These are phyloP conservation scores for Elgaria multicarinata DNA, from an alignment of 2,113 vertebrate genomes.

Conservation along the genomic window DNA sequence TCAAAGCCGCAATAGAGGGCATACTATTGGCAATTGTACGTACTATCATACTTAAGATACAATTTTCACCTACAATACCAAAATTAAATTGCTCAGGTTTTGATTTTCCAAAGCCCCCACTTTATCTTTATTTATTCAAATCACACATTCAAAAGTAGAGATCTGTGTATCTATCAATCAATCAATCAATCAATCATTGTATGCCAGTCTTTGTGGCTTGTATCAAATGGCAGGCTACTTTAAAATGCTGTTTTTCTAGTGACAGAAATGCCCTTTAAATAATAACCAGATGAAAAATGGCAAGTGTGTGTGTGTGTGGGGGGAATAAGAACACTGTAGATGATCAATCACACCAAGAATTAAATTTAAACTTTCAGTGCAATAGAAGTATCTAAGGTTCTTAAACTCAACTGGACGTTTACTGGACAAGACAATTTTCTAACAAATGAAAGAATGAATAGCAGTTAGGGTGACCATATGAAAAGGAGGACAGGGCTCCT, in stretches of 20 bases:
- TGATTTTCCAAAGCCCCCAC: neutral
- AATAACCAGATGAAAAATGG: slow-evolving; percentile 23
- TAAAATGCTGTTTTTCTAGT: slow-evolving; percentile 34
- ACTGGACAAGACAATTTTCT: neutral
- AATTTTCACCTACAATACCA: neutral
- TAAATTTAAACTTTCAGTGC: neutral
- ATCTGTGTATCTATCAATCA: slow-evolving; percentile 4
- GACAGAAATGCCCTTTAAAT: neutral
- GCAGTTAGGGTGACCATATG: too few species aligned
- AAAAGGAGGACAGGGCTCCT: too few species aligned
- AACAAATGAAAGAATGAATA: neutral
- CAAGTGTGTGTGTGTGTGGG: slow-evolving; percentile 6
- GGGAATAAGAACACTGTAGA: neutral
- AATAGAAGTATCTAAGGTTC: neutral
- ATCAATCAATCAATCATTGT: neutral
- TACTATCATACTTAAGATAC: neutral
- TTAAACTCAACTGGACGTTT: neutral
- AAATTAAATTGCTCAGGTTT: rapidly evolving
- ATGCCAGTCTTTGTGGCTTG: neutral
- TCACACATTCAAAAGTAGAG: neutral
- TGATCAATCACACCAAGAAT: slow-evolving; percentile 17
- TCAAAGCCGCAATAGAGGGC: neutral
- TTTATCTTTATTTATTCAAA: neutral
- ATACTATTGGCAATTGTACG: neutral
- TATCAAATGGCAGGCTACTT: slow-evolving; percentile 17